Base-by-base conservation (phyloP, 2,888 invertebrate genomes). In the Cordilura impudica region DNA sequence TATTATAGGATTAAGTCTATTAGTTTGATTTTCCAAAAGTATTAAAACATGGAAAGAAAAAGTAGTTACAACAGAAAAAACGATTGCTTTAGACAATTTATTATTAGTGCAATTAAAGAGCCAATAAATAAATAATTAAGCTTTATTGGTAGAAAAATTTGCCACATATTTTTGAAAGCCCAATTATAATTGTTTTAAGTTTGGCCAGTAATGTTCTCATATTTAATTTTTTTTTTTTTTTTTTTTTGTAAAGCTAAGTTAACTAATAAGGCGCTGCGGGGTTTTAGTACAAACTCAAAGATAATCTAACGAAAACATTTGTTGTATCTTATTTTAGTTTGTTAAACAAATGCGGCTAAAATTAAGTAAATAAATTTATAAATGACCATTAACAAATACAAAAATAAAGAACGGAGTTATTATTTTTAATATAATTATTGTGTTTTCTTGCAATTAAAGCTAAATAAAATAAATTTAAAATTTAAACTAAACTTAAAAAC, bases 221-320 rank as follows among this genome's bases (percentile, higher is more conserved):
- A 39, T 39, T 18, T 51, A n/a, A 18, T 19, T 39, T 35, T 16
- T 12, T 14, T 31, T 0, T 35, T 47, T 66, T 23, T 51, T 51
- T 26, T 47, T 54, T 6, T 67, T 16, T 21, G 5, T 51, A 51
- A 78, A 70, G 70, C 78, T 79, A 71, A 71, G 43, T 54, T 53
- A 73, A 75, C 74, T 74, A 79, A 75, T 79, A 79, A 79, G 74
- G 78, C 78, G 74, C 78, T 79, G 78, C 61, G 65, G 70, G 70
- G 23, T 39, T n/a, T 74, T 69, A 63, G 56, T 67, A 54, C 49
- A 26, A 69, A 61, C 61, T 61, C 5, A 47, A 14, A 61, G 45
- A 35, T 54, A 35, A 53, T 12, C 39, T 35, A 29, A 6, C n/a
- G 21, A 16, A 35, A 8, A 12, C 10, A 45, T 45, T 60, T 51